Evolutionary conservation across 2,113 vertebrate species (phyloP).

Genomic region (Cnemophilus loriae): DNA sequence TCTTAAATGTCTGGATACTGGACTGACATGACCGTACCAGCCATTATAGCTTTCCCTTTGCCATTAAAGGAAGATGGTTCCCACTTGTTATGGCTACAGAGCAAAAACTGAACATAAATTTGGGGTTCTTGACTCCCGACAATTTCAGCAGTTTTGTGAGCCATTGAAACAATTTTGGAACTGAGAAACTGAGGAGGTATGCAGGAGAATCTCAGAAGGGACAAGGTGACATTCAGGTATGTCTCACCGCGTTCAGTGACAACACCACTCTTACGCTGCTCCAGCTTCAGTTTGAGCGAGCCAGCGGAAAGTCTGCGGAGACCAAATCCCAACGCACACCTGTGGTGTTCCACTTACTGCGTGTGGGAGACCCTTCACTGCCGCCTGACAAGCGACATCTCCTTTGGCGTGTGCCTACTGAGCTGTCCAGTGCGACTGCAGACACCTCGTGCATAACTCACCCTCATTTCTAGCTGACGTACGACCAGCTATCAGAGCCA

Average conservation of each 20-base stretch:
- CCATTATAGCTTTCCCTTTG: neutral
- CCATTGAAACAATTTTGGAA: neutral
- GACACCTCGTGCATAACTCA: neutral
- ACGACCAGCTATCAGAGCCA: fast-evolving
- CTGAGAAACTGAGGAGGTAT: neutral
- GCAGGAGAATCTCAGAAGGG: neutral
- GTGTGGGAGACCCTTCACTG: neutral
- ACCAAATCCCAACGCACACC: neutral
- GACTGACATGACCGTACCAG: neutral
- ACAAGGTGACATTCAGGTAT: neutral
- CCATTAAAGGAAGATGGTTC: neutral
- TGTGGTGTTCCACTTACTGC: neutral
- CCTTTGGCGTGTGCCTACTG: neutral
- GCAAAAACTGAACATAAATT: neutral
- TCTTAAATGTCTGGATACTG: neutral
- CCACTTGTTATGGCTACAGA: neutral
- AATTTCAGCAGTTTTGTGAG: neutral
- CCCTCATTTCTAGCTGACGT: neutral
- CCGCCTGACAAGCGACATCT: neutral
- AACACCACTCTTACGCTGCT: neutral
- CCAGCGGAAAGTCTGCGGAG: fast-evolving
- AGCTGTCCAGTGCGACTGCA: neutral
- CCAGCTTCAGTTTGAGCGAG: neutral
- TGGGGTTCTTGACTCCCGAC: neutral
- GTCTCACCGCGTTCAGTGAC: neutral